Evolutionary conservation across 2,113 vertebrate species (phyloP), one percentile per base, ranked within the genome.

Genomic region (Aspidoscelis tigris): DNA sequence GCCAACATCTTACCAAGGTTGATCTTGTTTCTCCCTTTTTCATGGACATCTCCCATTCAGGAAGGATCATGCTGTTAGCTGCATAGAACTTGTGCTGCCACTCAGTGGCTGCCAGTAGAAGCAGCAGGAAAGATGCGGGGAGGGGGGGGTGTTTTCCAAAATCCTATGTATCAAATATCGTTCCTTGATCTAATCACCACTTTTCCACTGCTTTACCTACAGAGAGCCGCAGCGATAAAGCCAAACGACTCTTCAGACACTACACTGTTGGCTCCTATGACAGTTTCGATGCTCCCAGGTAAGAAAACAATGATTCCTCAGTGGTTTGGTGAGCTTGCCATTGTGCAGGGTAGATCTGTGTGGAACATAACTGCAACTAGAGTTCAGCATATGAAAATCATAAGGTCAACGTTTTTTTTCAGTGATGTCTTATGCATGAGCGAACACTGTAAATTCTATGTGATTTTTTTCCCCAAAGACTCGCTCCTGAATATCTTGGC

Each of bases 211-310:
- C 84, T 86, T 88, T 75, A 87, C 86, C 95, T 53, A 71, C 96
- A 98, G 98, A 98, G 92, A 98, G 97, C 92, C 97, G 98, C 9
- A 97, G 97, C 41, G 98, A 98, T 88, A 96, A 97, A 89, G 97
- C 98, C 84, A 98, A 98, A 90, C 92, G 98, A 39, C 95, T 98
- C 86, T 98, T 98, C 89, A 96, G 98, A 26, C 98, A 98, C 91
- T 98, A 98, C 90, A 98, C 98, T 0, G 98, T 98, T 91, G 98
- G 98, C 78, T 98, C 98, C 81, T 98, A 98, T 1, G 98, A 98
- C 96, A 98, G 97, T 95, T 97, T 98, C 11, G 98, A 98, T 68
- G 97, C 98, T 83, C 98, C 98, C 86, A 98, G 97, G 98, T 98
- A 55, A 79, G 83, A 44, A 16, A 70, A 10, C 66, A 10, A 72